Evolutionary conservation across 2,888 invertebrate genomes (phyloP).

Genomic region (Rhyacophila evoluta): DNA sequence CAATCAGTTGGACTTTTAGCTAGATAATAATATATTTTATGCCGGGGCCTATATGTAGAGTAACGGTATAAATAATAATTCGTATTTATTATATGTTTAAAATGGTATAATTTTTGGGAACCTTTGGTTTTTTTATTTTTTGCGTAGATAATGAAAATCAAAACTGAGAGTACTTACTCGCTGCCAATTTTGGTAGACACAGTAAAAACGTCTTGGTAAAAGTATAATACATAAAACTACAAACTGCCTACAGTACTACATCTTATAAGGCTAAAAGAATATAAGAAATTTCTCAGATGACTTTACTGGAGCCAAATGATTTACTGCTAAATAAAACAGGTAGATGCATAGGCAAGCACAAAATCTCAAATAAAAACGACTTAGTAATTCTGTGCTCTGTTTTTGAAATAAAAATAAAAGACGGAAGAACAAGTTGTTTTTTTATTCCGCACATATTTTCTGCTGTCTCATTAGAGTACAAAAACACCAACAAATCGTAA

Average conservation of each 20-base stretch:
- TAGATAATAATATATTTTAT: too few species aligned
- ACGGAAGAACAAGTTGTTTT: neutral
- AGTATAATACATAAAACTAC: neutral
- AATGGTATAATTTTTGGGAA: too few species aligned
- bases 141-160: neutral
- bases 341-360: neutral
- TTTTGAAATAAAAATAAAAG: neutral
- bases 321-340: neutral
- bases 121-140: too few species aligned
- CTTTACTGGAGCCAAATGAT: neutral
- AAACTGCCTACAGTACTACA: neutral
- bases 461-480: neutral
- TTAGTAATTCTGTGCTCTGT: neutral
- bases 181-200: neutral
- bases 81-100: too few species aligned
- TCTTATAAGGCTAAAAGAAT: neutral
- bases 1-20: too few species aligned
- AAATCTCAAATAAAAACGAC: conserved; percentile 15
- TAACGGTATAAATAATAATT: too few species aligned
- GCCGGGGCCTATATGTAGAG: too few species aligned
- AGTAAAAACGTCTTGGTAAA: neutral
- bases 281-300: neutral
- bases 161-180: neutral
- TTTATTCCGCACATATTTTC: neutral
- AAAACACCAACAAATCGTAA: too few species aligned